A percentile compares a stretch with the other conserved stretches of the same genome.
phyloP scores from a whole-genome alignment of 2,888 invertebrate species.

The Penaeus monodon region DNA sequence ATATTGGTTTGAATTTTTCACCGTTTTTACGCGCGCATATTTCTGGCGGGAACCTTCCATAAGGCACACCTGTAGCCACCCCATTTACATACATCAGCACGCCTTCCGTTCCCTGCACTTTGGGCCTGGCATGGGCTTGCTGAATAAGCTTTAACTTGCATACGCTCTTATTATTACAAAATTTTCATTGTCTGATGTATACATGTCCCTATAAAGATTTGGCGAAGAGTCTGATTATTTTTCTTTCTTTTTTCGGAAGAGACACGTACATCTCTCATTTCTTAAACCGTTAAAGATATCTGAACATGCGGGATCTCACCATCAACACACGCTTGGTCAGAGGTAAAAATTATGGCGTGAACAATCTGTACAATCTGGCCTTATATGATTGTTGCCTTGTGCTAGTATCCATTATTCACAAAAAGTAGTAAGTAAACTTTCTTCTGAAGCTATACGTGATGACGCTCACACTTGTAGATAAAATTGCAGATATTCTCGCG shows the following conservation, averaged over 20 bases:
- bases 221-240: too few species aligned
- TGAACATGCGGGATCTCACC: slow-evolving; percentile 21
- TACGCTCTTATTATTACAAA: too few species aligned
- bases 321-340: slow-evolving; percentile 37
- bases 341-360: slow-evolving; percentile 29
- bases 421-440: too few species aligned
- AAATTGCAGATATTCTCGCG: too few species aligned
- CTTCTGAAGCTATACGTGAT: neutral
- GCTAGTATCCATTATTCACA: neutral
- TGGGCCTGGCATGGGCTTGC: slow-evolving; percentile 3
- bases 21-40: slow-evolving; percentile 39
- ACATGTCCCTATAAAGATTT: too few species aligned
- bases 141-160: too few species aligned
- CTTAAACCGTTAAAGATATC: neutral
- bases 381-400: slow-evolving; percentile 17
- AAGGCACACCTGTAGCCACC: slow-evolving; percentile 43
- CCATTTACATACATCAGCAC: slow-evolving; percentile 44
- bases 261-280: neutral
- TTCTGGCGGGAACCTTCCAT: slow-evolving; percentile 44
- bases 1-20: slow-evolving; percentile 44
- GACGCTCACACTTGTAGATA: neutral
- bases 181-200: too few species aligned
- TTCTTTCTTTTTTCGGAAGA: too few species aligned
- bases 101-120: slow-evolving; percentile 5
- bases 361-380: slow-evolving; percentile 25